A percentile compares a stretch with the other conserved stretches of the same genome.
Evolutionary conservation across 1,140 invertebrate genomes (phyloP).

Genomic region (Portunus trituberculatus): DNA sequence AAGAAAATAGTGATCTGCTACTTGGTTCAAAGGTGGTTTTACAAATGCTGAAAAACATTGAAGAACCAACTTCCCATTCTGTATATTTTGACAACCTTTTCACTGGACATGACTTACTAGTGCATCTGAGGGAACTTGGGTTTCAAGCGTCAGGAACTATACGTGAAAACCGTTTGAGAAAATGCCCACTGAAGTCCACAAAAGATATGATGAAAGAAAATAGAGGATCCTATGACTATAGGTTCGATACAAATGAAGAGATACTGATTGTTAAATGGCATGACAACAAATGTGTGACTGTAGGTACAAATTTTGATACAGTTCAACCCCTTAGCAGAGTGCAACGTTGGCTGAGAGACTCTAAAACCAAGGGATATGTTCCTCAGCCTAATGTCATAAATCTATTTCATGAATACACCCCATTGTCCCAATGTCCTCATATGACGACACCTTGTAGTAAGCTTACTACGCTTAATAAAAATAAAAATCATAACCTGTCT

Average conservation of each 20-base stretch:
- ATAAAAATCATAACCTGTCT: too few relatives aligned
- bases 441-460: too few relatives aligned
- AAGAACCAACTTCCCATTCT: slow-evolving; percentile 33
- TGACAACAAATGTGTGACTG: slow-evolving; percentile 46
- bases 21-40: slow-evolving; percentile 23
- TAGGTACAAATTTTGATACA: slow-evolving; percentile 54
- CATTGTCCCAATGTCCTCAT: too few relatives aligned
- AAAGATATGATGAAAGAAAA: slow-evolving; percentile 34
- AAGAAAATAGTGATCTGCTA: slow-evolving; percentile 1
- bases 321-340: slow-evolving; percentile 31
- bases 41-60: neutral
- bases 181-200: slow-evolving; percentile 35
- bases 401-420: too few relatives aligned
- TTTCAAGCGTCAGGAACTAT: slow-evolving; percentile 41
- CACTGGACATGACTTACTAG: slow-evolving; percentile 44
- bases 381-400: slow-evolving; percentile 52
- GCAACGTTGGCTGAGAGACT: slow-evolving; percentile 21
- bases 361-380: slow-evolving; percentile 25
- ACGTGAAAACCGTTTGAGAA: slow-evolving; percentile 28
- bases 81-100: slow-evolving; percentile 54
- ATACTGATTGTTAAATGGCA: slow-evolving; percentile 48
- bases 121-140: slow-evolving; percentile 51
- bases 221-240: slow-evolving; percentile 41
- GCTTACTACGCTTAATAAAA: too few relatives aligned
- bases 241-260: slow-evolving; percentile 46